Conservation (phyloP, 2,888 invertebrate species). For the Drosophila emarginata region DNA sequence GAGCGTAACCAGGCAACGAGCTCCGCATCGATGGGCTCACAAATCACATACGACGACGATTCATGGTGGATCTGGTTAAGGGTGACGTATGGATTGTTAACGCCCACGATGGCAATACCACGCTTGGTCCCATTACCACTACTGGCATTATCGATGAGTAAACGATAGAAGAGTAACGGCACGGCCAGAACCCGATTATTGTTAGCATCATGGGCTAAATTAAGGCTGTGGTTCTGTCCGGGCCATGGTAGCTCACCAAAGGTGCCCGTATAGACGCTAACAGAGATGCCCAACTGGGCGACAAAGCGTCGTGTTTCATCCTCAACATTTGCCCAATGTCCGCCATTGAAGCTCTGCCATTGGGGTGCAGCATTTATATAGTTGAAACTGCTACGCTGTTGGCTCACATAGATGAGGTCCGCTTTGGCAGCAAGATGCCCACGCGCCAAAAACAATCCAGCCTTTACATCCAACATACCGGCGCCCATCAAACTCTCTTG, state of each 20-base stretch:
- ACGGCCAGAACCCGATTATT: slow-evolving; percentile 82
- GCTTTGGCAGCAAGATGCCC: slow-evolving; percentile 84
- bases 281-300: slow-evolving; percentile 65
- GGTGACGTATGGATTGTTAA: slow-evolving; percentile 80
- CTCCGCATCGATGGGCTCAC: slow-evolving; percentile 62
- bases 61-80: slow-evolving; percentile 56
- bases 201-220: slow-evolving; percentile 77
- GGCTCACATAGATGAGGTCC: slow-evolving; percentile 83
- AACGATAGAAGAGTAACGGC: slow-evolving; percentile 84
- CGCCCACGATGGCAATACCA: slow-evolving; percentile 84
- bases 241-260: slow-evolving; percentile 84
- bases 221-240: slow-evolving; percentile 58
- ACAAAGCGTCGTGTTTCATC: slow-evolving; percentile 83
- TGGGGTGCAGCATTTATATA: slow-evolving; percentile 85
- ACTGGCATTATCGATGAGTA: slow-evolving; percentile 82
- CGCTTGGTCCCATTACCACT: slow-evolving; percentile 48
- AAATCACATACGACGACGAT: slow-evolving; percentile 62
- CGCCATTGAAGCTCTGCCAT: slow-evolving; percentile 85
- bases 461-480: slow-evolving; percentile 51
- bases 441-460: slow-evolving; percentile 80
- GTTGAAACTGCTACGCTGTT: slow-evolving; percentile 84
- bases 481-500: slow-evolving; percentile 76
- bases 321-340: slow-evolving; percentile 85
- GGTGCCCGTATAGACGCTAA: slow-evolving; percentile 84
- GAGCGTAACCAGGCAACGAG: slow-evolving; percentile 66